These are phyloP conservation scores for Embidobia sp. DNA, from an alignment of 2,888 invertebrate genomes.

Conservation along the genomic window DNA sequence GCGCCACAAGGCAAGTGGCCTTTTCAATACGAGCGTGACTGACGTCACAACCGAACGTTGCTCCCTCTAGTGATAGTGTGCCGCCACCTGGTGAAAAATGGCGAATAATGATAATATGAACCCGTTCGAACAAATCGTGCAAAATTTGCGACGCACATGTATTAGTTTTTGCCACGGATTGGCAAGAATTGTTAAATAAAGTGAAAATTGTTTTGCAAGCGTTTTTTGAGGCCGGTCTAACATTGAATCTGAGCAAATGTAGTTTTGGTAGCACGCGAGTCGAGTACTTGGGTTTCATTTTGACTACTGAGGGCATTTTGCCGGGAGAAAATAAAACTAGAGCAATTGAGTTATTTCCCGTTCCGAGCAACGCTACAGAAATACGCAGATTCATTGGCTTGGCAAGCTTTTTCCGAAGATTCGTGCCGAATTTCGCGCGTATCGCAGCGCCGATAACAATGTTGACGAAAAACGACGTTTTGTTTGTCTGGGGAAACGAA, in stretches of 20 bases:
- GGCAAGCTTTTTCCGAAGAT: constrained; percentile 51
- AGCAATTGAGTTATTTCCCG: constrained; percentile 62
- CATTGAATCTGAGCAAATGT: constrained; percentile 69
- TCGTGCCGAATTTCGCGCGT: not conserved
- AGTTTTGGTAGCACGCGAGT: constrained; percentile 67
- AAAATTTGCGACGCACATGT: too few species aligned
- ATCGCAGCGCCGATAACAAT: not conserved
- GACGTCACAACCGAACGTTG: too few species aligned
- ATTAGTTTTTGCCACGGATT: constrained; percentile 12
- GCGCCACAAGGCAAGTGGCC: too few species aligned
- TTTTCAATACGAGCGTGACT: too few species aligned
- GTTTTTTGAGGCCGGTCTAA: constrained; percentile 51
- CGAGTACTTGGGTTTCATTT: constrained; percentile 70
- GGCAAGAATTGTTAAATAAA: constrained; percentile 30
- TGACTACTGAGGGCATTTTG: constrained; percentile 41
- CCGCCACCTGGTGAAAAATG: too few species aligned
- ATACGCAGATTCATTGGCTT: constrained; percentile 58
- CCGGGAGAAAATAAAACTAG: constrained; percentile 63
- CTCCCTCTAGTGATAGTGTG: too few species aligned
- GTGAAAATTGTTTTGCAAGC: not conserved
- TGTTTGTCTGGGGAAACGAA: not conserved
- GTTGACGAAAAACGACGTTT: not conserved
- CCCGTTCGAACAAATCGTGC: too few species aligned
- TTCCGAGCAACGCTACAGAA: constrained; percentile 55
- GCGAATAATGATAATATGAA: too few species aligned